Conservation (phyloP, 2,888 invertebrate genomes). For the Xanthostigma xanthostigma region DNA sequence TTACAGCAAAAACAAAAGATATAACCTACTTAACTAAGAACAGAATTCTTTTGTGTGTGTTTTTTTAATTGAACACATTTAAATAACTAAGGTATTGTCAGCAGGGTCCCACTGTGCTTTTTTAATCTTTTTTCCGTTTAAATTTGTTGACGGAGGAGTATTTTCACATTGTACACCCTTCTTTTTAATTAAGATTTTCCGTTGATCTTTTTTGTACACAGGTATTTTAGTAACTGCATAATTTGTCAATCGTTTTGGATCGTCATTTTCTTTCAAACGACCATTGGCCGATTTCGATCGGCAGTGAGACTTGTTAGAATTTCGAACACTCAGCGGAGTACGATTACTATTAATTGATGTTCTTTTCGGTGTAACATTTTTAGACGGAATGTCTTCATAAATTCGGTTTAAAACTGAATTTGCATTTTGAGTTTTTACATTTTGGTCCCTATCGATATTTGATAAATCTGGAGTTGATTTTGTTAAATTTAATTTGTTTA, state of each 20-base stretch:
- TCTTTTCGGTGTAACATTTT: slow-evolving; percentile 19
- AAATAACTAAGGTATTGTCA: slow-evolving; percentile 26
- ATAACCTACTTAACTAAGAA: too few relatives aligned
- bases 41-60: too few relatives aligned
- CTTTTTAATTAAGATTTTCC: slow-evolving; percentile 8
- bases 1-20: too few relatives aligned
- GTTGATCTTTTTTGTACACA: slow-evolving; percentile 19
- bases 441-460: slow-evolving; percentile 21
- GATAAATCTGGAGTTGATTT: slow-evolving; percentile 17
- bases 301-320: slow-evolving; percentile 15
- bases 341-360: slow-evolving; percentile 21
- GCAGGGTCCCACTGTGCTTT: slow-evolving; percentile 23
- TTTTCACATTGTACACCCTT: slow-evolving; percentile 24
- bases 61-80: slow-evolving; percentile 8
- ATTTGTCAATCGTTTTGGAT: slow-evolving; percentile 19
- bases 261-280: slow-evolving; percentile 24
- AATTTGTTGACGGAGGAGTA: slow-evolving; percentile 21
- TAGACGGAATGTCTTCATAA: slow-evolving; percentile 34
- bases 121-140: slow-evolving; percentile 13
- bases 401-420: slow-evolving; percentile 35
- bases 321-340: slow-evolving; percentile 21
- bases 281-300: slow-evolving; percentile 14
- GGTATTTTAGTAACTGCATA: slow-evolving; percentile 23
- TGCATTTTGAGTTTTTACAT: too few relatives aligned
- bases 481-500: background rate